Evolutionary conservation across 2,113 vertebrate genomes (phyloP).

Genomic region (Oxygymnocypris stewartii): DNA sequence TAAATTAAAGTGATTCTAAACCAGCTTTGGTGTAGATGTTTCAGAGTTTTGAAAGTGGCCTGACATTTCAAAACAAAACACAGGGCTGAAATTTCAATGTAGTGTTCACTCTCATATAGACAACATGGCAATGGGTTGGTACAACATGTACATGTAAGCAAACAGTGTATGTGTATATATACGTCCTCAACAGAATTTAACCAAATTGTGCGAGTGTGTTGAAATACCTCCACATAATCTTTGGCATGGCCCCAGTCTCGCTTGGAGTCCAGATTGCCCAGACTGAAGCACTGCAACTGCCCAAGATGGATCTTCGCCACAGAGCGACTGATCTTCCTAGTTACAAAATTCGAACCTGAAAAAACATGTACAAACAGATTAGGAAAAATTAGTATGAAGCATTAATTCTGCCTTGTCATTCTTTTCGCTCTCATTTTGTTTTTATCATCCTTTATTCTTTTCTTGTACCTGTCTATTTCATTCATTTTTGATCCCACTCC

Average conservation of each 20-base stretch:
- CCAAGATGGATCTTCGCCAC: constrained; percentile 98
- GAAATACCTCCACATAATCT: constrained; percentile 92
- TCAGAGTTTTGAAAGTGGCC: background rate
- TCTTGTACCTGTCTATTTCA: constrained; percentile 66
- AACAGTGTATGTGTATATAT: background rate
- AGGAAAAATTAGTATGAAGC: background rate
- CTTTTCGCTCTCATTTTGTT: background rate
- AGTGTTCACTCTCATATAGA: background rate
- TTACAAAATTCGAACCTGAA: constrained; percentile 96
- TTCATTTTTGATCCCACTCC: constrained; percentile 69
- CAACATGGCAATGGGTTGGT: background rate
- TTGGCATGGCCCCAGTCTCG: constrained; percentile 98
- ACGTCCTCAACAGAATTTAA: background rate
- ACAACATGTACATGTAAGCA: background rate
- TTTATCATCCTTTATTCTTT: constrained; percentile 4
- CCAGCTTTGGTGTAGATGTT: background rate
- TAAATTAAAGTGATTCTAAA: background rate
- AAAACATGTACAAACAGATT: constrained; percentile 57
- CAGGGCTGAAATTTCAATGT: background rate
- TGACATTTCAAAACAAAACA: background rate
- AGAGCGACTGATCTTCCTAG: constrained; percentile 95
- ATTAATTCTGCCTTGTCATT: background rate
- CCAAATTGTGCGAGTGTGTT: constrained; percentile 28
- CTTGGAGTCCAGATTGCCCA: constrained; percentile 97
- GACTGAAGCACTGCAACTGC: constrained; percentile 89